A percentile compares a stretch with the other conserved stretches of the same genome.
These are phyloP conservation scores for Tipula helvola DNA, from an alignment of 2,888 invertebrate species.

Conservation along the genomic window DNA sequence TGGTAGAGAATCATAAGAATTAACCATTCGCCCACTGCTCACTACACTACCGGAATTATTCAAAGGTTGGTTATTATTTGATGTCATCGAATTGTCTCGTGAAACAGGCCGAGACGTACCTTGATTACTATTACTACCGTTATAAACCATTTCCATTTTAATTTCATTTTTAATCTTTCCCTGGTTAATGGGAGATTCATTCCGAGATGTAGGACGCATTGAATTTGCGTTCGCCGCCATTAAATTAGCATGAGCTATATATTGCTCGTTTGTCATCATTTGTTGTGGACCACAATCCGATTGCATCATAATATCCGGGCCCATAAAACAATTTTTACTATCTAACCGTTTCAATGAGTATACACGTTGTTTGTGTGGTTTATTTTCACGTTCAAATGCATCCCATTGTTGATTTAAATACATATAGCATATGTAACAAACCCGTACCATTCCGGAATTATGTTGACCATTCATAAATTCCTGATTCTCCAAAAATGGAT, in stretches of 20 bases:
- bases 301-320: conserved; percentile 78
- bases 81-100: conserved; percentile 14
- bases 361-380: conserved; percentile 74
- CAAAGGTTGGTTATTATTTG: conserved; percentile 15
- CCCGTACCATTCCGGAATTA: conserved; percentile 45
- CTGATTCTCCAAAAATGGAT: conserved; percentile 84
- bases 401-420: conserved; percentile 87
- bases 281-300: conserved; percentile 89
- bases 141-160: background rate
- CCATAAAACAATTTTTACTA: conserved; percentile 70
- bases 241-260: conserved; percentile 17
- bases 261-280: conserved; percentile 51
- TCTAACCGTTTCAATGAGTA: conserved; percentile 90
- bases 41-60: background rate
- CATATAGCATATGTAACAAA: conserved; percentile 77
- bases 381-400: conserved; percentile 70
- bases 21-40: conserved; percentile 10
- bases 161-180: background rate
- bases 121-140: conserved; percentile 10
- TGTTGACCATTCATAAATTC: conserved; percentile 61
- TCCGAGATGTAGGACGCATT: conserved; percentile 27
- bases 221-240: conserved; percentile 23
- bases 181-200: conserved; percentile 24
- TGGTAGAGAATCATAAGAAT: conserved; percentile 23
- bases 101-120: conserved; percentile 24